These are phyloP conservation scores for Papilio dardanus DNA, from an alignment of 1,140 invertebrate genomes.

Conservation along the genomic window DNA sequence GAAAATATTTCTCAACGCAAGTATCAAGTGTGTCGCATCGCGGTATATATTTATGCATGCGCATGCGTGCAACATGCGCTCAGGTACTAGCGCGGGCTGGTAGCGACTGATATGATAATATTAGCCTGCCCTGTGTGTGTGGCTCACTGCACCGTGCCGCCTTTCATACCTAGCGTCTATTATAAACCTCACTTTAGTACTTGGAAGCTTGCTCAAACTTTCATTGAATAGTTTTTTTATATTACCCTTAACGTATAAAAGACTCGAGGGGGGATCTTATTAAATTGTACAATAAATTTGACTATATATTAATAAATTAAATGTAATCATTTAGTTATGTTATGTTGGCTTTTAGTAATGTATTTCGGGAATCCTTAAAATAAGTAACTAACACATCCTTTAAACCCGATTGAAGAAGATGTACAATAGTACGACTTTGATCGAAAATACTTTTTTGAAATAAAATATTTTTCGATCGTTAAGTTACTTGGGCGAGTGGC, in stretches of 20 bases:
- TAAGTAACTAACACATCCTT: background rate
- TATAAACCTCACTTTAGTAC: background rate
- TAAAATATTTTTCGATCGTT: background rate
- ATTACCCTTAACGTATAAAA: background rate
- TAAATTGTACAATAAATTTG: no score
- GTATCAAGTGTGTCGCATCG: slow-evolving; percentile 51
- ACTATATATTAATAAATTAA: no score
- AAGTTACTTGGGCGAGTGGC: slow-evolving; percentile 37
- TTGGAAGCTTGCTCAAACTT: no score
- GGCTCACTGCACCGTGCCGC: slow-evolving; percentile 32
- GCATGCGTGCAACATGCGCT: slow-evolving; percentile 69
- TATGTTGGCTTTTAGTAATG: no score
- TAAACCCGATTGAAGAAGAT: background rate
- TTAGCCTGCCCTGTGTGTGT: slow-evolving; percentile 53
- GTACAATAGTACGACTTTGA: background rate
- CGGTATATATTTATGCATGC: slow-evolving; percentile 61
- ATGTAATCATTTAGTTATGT: no score
- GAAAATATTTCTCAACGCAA: slow-evolving; percentile 40
- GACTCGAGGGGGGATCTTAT: no score
- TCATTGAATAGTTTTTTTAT: no score
- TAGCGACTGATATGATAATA: slow-evolving; percentile 68
- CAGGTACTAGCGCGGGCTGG: slow-evolving; percentile 48
- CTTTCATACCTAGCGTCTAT: slow-evolving; percentile 18
- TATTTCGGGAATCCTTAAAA: no score
- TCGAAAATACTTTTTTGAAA: background rate